Evolutionary conservation across 2,113 vertebrate species (phyloP), one percentile per base, ranked within the genome.

Genomic region (Pan paniscus): DNA sequence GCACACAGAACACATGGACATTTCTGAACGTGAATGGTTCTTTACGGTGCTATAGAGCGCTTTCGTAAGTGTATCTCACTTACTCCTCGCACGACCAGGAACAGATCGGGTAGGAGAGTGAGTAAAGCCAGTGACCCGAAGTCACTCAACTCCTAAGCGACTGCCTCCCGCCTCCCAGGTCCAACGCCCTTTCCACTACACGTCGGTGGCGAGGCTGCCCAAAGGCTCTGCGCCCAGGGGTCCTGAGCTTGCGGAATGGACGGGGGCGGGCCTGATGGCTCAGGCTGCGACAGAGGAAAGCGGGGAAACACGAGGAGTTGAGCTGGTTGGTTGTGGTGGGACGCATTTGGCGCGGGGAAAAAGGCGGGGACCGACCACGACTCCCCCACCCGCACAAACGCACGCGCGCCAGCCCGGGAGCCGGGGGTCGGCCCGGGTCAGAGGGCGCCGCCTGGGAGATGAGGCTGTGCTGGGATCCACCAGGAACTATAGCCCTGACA

Each of bases 21-120:
- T 8, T 32, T 20, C 23, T 3, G 17, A 27, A 25, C 0, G 1
- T 2, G 30, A 0, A 30, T 0, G 43, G 27, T 17, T 3, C 76
- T 52, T 64, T 35, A 4, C 3, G 0, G n/a, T 1, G 73, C 32
- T n/a, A 35, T 0, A 35, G 72, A 30, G 20, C 6, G 38, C 48
- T 46, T 68, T 35, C 84, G 0, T 55, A 3, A 9, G 27, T 0
- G 78, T 38, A 8, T 6, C 72, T 61, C 93, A 8, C 6, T n/a
- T 1, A 52, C 48, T 27, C 48, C 81, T 9, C 46, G 48, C 72
- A 16, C 0, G 22, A 84, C 30, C 57, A 75, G 46, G 9, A 1
- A 46, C 76, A 70, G 22, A 38, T 20, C 35, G 38, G 59, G 20
- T 9, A 10, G 30, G 27, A 16, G 32, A 25, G 32, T 0, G 30